Evolutionary conservation across 2,797 vertebrate species (phyloP), one percentile per base, ranked within the genome.

Genomic region (Graptemys geographica): DNA sequence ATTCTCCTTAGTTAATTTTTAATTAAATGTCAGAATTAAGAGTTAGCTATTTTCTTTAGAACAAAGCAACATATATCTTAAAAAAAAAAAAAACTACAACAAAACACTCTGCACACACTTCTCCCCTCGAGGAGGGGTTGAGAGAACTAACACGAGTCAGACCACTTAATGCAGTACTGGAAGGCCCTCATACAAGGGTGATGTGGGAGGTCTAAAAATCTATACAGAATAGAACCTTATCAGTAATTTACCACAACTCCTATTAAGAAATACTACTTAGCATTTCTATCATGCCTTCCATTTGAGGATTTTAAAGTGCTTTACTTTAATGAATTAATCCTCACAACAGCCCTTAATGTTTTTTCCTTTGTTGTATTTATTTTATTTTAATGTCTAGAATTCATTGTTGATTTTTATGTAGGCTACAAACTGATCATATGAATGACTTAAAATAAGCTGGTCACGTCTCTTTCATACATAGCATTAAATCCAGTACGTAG

Each of bases 11-110:
- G 72, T 87, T 93, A 90, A 78, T 41, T 94, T 96, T 90, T 95
- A 92, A 94, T 95, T 94, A 88, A 69, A 95, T 5, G 90, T 94
- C 91, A 87, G 86, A 93, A 96, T 95, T 95, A 95, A 93, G 79
- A 81, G 80, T 44, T 56, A 94, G 93, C 88, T 94, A 92, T 93
- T 94, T 94, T 84, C 94, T 95, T 78, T 72, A 21, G 19, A 72
- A 37, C 19, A 72, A 72, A 72, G 18, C 5, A 2, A 11, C 10
- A 72, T n/a, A 65, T 10, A 9, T 72, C 16, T 65, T 41, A 4
- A 41, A 31, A 55, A 19, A 65, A 65, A 15, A 18, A n/a, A 65
- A 21, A 18, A 19, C 65, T 37, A 23, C 19, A 72, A 23, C 18
- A 23, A 37, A 21, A n/a, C 65, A 72, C 19, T 15, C 27, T 19